A percentile compares a stretch with the other conserved stretches of the same genome.
Evolutionary conservation across 1,140 invertebrate species (phyloP).

Genomic region (Armadillidium nasatum): DNA sequence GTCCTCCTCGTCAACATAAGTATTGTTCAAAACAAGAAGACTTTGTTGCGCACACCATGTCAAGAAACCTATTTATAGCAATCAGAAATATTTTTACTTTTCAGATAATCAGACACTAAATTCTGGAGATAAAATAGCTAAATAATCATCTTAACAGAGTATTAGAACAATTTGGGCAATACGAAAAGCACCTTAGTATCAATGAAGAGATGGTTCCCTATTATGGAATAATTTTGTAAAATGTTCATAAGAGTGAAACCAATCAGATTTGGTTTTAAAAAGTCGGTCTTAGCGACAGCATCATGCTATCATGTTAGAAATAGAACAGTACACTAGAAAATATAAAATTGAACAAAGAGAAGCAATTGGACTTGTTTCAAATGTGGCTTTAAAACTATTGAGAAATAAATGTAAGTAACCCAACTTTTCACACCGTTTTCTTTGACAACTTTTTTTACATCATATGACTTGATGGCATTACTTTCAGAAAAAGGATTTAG

Average conservation of each 20-base stretch:
- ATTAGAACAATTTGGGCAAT: conserved; percentile 41
- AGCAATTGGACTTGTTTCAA: conserved; percentile 15
- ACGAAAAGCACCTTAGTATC: conserved; percentile 47
- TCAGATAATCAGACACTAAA: conserved; percentile 29
- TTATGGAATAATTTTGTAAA: conserved; percentile 53
- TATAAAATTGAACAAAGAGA: not conserved
- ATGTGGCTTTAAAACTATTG: conserved; percentile 24
- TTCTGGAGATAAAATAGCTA: conserved; percentile 38
- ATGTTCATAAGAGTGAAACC: conserved; percentile 53
- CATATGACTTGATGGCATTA: conserved; percentile 23
- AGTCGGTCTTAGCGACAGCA: conserved; percentile 30
- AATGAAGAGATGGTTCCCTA: conserved; percentile 55
- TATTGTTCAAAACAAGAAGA: conserved; percentile 19
- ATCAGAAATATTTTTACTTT: conserved; percentile 20
- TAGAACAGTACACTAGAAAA: conserved; percentile 27
- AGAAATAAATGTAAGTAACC: conserved; percentile 8
- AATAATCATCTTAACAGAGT: conserved; percentile 45
- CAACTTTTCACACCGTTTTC: conserved; percentile 24
- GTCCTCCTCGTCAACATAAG: not conserved
- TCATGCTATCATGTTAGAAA: conserved; percentile 20
- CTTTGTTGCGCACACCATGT: conserved; percentile 28
- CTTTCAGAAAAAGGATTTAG: conserved; percentile 26
- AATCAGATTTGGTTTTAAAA: conserved; percentile 52
- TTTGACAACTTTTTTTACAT: conserved; percentile 29
- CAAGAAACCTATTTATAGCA: conserved; percentile 27